Evolutionary conservation across 2,888 invertebrate genomes (phyloP).

Genomic region (Ellobium chinense): DNA sequence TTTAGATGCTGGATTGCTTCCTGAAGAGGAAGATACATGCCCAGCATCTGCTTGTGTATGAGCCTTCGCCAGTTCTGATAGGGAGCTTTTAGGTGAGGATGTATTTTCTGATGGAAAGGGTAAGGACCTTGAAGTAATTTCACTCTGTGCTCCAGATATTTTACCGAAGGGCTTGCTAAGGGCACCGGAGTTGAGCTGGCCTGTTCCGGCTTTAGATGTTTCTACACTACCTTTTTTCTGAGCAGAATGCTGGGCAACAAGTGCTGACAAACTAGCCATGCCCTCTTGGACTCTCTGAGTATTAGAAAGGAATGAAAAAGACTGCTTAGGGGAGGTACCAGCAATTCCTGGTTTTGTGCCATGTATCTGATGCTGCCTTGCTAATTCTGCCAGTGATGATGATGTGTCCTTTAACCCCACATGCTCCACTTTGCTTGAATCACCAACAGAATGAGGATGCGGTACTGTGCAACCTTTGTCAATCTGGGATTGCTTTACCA

Average conservation of each 20-base stretch:
- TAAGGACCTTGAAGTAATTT: too few species aligned
- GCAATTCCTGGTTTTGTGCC: not conserved
- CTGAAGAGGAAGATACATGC: too few species aligned
- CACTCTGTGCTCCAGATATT: too few species aligned
- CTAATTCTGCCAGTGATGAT: conserved; percentile 12
- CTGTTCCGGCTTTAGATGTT: not conserved
- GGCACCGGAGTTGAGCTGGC: not conserved
- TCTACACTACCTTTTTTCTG: not conserved
- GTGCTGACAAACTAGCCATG: not conserved
- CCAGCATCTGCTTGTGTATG: not conserved
- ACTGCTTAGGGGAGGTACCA: not conserved
- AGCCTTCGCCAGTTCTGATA: not conserved
- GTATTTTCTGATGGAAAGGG: too few species aligned
- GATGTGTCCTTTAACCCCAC: not conserved
- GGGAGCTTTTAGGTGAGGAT: not conserved
- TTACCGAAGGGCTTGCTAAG: not conserved
- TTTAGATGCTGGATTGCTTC: not conserved
- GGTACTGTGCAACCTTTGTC: too few species aligned
- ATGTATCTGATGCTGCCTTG: conserved; percentile 16
- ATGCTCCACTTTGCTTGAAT: not conserved
- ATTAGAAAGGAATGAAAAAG: not conserved
- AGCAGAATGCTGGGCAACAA: not conserved
- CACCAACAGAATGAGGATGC: not conserved
- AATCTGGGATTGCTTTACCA: not conserved
- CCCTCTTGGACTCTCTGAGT: not conserved